These are phyloP conservation scores for Porites lobata DNA, from an alignment of 92 coral and sea anemone genomes.

Conservation along the genomic window DNA sequence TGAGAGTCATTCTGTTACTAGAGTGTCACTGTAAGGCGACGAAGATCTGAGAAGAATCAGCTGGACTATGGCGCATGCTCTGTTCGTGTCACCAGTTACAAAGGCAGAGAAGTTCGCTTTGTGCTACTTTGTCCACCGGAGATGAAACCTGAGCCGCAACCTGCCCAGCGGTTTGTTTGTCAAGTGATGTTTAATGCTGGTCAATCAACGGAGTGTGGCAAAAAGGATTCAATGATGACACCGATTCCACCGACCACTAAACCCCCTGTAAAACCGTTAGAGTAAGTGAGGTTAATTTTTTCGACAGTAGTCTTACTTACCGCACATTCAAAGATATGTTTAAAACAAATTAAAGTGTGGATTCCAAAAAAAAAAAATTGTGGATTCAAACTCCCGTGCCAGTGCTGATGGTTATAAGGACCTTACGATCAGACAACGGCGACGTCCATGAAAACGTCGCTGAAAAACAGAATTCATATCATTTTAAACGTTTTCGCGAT, in stretches of 20 bases:
- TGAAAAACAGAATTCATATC: no score
- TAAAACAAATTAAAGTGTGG: no score
- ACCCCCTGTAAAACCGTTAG: conserved; percentile 64
- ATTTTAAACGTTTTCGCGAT: no score
- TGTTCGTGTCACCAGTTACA: conserved; percentile 64
- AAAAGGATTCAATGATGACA: conserved; percentile 43
- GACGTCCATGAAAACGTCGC: no score
- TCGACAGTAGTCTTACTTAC: no score
- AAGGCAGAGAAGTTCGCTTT: conserved; percentile 23
- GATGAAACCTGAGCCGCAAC: conserved; percentile 44
- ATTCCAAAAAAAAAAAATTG: no score
- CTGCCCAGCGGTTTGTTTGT: conserved; percentile 70
- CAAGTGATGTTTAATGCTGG: conserved; percentile 69
- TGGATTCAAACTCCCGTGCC: no score
- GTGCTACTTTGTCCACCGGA: conserved; percentile 66
- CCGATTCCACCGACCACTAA: conserved; percentile 71
- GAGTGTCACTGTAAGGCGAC: conserved; percentile 33
- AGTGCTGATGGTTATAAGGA: no score
- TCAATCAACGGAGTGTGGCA: conserved; percentile 70
- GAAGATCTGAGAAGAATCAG: neutral
- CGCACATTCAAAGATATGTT: no score
- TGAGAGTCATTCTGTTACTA: neutral
- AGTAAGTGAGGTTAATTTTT: conserved; percentile 52
- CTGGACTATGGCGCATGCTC: conserved; percentile 83
- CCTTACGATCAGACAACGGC: no score